Conservation (phyloP, 2,113 vertebrate species). For the Telmatochromis brichardi region DNA sequence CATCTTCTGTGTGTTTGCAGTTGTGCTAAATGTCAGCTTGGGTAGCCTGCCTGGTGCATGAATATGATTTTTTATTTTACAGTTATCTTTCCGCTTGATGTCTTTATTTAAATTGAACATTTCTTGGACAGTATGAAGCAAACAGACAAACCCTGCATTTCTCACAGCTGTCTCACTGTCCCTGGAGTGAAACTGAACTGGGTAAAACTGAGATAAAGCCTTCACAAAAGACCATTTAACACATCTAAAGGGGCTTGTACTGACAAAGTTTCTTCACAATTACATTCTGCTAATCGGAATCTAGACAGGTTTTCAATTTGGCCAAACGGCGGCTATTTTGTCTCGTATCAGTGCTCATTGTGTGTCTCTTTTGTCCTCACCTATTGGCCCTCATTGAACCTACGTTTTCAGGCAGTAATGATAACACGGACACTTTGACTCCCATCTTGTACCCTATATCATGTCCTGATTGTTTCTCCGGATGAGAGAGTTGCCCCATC, state of each 20-base stretch:
- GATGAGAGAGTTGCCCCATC: not conserved
- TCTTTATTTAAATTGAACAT: slow-evolving; percentile 1
- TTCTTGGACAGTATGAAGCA: not conserved
- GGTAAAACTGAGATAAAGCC: not conserved
- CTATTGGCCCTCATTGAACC: not conserved
- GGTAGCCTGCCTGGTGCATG: not conserved
- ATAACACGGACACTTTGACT: not conserved
- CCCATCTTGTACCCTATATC: not conserved
- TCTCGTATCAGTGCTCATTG: not conserved
- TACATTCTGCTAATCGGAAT: not conserved
- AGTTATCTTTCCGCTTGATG: not conserved
- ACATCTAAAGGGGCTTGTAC: not conserved
- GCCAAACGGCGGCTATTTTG: not conserved
- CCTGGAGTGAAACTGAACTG: not conserved
- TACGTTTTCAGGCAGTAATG: not conserved
- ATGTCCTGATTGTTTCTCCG: not conserved
- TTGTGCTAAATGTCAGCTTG: not conserved
- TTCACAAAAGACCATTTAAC: not conserved
- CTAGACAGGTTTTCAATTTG: not conserved
- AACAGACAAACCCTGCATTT: not conserved
- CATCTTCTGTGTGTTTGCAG: not conserved
- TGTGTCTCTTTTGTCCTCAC: not conserved
- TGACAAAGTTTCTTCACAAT: not conserved
- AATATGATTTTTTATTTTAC: not conserved
- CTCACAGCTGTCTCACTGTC: not conserved